Conservation (phyloP, 2,113 vertebrate genomes). For the Ailurus styani region DNA sequence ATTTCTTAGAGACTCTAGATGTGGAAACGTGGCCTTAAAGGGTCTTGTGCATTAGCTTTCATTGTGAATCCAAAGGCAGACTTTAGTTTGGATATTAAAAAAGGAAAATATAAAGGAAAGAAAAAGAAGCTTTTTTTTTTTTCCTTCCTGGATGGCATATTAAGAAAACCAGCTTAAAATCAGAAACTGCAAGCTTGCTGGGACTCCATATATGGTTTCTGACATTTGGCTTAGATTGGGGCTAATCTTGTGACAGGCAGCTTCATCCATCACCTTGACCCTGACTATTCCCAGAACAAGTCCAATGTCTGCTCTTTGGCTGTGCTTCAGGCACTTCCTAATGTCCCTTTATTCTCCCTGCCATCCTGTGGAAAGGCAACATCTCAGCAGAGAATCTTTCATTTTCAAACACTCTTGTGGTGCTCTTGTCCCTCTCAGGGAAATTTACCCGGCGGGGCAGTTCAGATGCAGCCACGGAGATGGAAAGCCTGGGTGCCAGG, state of each 20-base stretch:
- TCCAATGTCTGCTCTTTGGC: neutral
- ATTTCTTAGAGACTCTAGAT: neutral
- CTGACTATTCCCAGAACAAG: neutral
- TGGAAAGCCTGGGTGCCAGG: slow-evolving; percentile 92
- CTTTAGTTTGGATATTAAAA: neutral
- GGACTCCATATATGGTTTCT: slow-evolving; percentile 27
- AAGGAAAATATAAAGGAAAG: neutral
- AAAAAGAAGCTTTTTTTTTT: neutral
- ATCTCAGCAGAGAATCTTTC: neutral
- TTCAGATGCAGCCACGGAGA: slow-evolving; percentile 92
- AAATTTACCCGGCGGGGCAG: slow-evolving; percentile 95
- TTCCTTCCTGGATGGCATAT: neutral
- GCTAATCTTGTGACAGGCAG: neutral
- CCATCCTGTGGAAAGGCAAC: neutral
- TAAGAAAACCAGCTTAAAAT: neutral
- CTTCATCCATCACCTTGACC: slow-evolving; percentile 31
- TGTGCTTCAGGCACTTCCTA: neutral
- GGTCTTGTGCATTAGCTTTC: neutral
- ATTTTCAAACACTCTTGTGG: neutral
- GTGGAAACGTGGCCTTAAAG: neutral
- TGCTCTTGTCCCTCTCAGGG: slow-evolving; percentile 79
- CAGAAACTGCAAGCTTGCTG: neutral
- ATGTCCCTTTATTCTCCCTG: neutral
- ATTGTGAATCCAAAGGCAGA: neutral
- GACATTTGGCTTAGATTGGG: slow-evolving; percentile 14